Evolutionary conservation across 2,797 vertebrate genomes (phyloP), one percentile per base, ranked within the genome.

Genomic region (Urocyon cinereoargenteus): DNA sequence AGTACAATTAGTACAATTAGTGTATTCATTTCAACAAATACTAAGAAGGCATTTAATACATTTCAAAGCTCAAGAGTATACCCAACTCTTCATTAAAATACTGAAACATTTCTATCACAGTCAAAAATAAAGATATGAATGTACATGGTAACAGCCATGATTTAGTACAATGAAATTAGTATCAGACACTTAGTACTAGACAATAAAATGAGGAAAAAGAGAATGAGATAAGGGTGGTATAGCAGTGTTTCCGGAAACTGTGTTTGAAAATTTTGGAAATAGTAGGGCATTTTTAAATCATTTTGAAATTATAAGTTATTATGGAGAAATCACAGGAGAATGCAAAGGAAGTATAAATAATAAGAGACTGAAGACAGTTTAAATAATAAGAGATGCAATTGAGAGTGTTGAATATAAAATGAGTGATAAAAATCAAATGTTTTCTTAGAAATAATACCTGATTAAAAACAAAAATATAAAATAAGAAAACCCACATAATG

Each of bases 271-370:
- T 62, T 73, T 83, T 86, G 16, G 36, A 90, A 91, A 95, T 0
- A 83, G 24, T 0, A n/a, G 19, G 9, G 1, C 68, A 6, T 14
- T 49, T 92, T 90, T 31, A 3, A 90, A 92, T 68, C n/a, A 77
- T 72, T 89, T 94, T 82, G 53, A 93, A 90, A 94, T 86, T 53
- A 73, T 19, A 36, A 78, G 90, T 83, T 3, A 78, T 78, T 83
- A 73, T 61, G 79, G 1, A 11, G n/a, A 84, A 72, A 45, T 2
- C 26, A 28, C 59, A 6, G 3, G 22, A 0, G 55, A 70, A 45
- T 94, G 24, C 73, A 26, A 62, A 7, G 18, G 53, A 88, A 55
- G 5, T 78, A 1, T 61, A 79, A 95, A 55, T 82, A 73, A 36
- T 36, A 34, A 61, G 24, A 92, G 28, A 79, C 68, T 45, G 5